Conservation (phyloP, 2,888 invertebrate species). For the Podabrus alpinus region DNA sequence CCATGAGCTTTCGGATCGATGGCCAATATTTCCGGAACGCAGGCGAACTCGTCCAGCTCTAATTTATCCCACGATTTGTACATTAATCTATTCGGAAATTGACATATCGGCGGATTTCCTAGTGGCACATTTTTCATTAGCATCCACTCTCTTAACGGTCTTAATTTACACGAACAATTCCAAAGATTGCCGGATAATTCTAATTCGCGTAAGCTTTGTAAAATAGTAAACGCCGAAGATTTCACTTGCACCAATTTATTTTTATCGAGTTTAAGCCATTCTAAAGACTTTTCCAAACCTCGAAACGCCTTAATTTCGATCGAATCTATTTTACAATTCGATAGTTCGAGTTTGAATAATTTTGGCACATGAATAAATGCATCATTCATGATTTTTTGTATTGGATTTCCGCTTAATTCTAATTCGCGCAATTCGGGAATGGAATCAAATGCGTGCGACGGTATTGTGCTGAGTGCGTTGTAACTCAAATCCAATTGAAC, state of each 20-base stretch:
- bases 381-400: conserved; percentile 69
- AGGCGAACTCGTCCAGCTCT: conserved; percentile 79
- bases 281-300: conserved; percentile 72
- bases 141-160: conserved; percentile 81
- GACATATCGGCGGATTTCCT: conserved; percentile 72
- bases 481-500: conserved; percentile 81
- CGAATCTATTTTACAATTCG: conserved; percentile 70
- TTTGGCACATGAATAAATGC: conserved; percentile 70
- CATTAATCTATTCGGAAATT: conserved; percentile 65
- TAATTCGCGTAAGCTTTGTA: conserved; percentile 73
- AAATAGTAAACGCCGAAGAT: conserved; percentile 68
- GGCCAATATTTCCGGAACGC: conserved; percentile 71
- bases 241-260: conserved; percentile 72
- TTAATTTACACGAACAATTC: conserved; percentile 79
- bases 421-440: conserved; percentile 76
- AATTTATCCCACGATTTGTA: conserved; percentile 75
- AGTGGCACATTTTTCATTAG: conserved; percentile 75
- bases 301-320: conserved; percentile 74
- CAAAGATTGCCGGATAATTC: conserved; percentile 80
- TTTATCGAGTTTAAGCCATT: conserved; percentile 77
- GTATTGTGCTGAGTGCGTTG: conserved; percentile 70
- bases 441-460: conserved; percentile 73
- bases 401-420: conserved; percentile 75
- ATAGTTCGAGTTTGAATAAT: conserved; percentile 73
- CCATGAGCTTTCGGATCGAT: conserved; percentile 65